A percentile compares a stretch with the other conserved stretches of the same genome.
Evolutionary conservation across 2,113 vertebrate genomes (phyloP).

Genomic region (Chloebia gouldiae): DNA sequence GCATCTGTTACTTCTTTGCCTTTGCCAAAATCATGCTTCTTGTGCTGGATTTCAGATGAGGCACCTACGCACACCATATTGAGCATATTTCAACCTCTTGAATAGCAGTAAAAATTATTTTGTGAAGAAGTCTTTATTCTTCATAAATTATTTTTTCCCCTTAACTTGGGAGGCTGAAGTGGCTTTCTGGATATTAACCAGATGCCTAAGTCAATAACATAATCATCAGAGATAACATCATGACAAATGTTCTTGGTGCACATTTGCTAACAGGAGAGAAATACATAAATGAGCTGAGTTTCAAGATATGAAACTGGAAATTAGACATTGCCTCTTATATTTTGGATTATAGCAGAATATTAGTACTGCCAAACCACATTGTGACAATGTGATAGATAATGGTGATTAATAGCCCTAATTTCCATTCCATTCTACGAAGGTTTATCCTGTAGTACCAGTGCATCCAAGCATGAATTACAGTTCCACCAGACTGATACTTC

Average conservation of each 20-base stretch:
- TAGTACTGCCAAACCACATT: background rate
- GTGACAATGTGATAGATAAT: background rate
- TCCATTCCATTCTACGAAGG: background rate
- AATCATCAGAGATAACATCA: background rate
- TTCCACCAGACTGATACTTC: background rate
- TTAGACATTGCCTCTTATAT: background rate
- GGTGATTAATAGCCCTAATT: background rate
- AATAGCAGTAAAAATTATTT: background rate
- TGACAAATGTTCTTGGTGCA: background rate
- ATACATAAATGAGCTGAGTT: background rate
- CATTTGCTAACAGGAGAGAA: background rate
- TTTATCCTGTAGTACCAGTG: background rate
- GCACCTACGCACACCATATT: background rate
- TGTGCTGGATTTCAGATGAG: background rate
- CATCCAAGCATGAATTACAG: background rate
- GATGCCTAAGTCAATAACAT: background rate
- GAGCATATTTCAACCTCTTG: background rate
- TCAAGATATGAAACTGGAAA: background rate
- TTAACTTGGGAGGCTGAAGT: background rate
- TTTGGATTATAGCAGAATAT: background rate
- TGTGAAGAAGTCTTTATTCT: background rate
- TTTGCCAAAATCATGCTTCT: slow-evolving; percentile 13
- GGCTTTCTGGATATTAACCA: background rate
- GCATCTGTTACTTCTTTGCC: slow-evolving; percentile 14
- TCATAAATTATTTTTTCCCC: background rate